A percentile compares a stretch with the other conserved stretches of the same genome.
These are phyloP conservation scores for Rhabdornis inornatus DNA, from an alignment of 2,113 vertebrate species.

Conservation along the genomic window DNA sequence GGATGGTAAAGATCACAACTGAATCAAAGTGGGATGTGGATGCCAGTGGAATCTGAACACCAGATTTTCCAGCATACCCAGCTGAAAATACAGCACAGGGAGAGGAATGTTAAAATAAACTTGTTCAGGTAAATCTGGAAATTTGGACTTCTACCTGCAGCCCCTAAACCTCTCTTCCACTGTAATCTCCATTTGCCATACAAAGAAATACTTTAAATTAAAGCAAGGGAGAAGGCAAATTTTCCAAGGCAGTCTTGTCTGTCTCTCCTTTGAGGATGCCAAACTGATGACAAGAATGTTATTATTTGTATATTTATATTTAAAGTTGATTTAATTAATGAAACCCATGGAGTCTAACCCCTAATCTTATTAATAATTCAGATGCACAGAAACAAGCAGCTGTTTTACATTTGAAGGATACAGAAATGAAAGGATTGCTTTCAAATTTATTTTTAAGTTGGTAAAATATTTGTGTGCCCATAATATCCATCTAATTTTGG, in stretches of 20 bases:
- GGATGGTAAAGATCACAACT: neutral
- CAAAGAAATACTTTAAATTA: neutral
- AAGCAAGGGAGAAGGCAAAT: neutral
- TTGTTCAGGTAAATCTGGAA: neutral
- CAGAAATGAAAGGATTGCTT: constrained; percentile 39
- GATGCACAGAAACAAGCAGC: constrained; percentile 15
- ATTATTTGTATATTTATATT: constrained; percentile 22
- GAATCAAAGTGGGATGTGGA: neutral
- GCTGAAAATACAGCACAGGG: neutral
- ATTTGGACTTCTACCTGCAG: neutral
- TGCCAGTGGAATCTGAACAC: neutral
- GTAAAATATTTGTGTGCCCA: constrained; percentile 31
- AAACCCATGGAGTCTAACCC: constrained; percentile 4
- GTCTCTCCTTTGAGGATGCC: neutral
- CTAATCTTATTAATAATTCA: constrained; percentile 19
- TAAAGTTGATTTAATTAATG: constrained; percentile 31
- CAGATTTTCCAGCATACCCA: neutral
- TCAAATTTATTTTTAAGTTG: constrained; percentile 44
- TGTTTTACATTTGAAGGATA: neutral
- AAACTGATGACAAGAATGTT: neutral
- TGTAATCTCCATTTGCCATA: neutral
- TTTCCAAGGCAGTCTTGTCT: neutral
- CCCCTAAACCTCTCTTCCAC: neutral
- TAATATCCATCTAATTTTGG: constrained; percentile 26
- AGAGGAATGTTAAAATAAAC: constrained; percentile 9